Base-by-base conservation (phyloP, 2,797 vertebrate genomes). In the Pseudochaenichthys georgianus region DNA sequence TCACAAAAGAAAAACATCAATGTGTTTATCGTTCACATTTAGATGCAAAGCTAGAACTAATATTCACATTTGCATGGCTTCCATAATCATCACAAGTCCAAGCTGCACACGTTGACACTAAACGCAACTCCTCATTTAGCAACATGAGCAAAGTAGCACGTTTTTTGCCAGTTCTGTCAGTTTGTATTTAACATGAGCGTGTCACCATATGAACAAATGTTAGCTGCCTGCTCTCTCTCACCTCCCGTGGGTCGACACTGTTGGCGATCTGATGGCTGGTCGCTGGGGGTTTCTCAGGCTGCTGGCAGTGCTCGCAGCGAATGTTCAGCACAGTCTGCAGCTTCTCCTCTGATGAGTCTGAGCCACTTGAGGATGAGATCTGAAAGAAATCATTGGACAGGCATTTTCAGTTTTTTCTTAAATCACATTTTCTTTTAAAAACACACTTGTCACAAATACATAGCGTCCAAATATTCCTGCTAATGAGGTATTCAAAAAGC, bases 161-260 rank as follows among this genome's bases (percentile, higher is more conserved):
- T 52, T 62, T 28, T n/a, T 53, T 45, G 4, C 17, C 9, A 65
- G 57, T 52, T 76, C 61, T 41, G 55, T 53, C 61, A 3, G 16
- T 43, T 64, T 70, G 70, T 42, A 61, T 63, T 70, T 55, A 54
- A 45, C 60, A 46, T 13, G 41, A 67, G 6, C 8, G 5, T 52
- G 41, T 21, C 54, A 23, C 60, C 47, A 2, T 63, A 31, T 80
- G 41, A 59, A 75, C 59, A 79, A 41, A 47, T 64, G 60, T 47
- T 58, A 38, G 64, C 63, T 60, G 59, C 73, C 52, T 60, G 34
- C 48, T 43, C 55, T 47, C 38, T 46, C 81, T 73, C 80, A 69
- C 82, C 84, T 84, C 68, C 68, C 84, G 43, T 70, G 77, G 88
- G 80, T 85, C 83, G 74, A 4, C 62, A 62, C 50, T 69, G 62